These are phyloP conservation scores for Misgurnus anguillicaudatus DNA, from an alignment of 2,113 vertebrate genomes.

Conservation along the genomic window DNA sequence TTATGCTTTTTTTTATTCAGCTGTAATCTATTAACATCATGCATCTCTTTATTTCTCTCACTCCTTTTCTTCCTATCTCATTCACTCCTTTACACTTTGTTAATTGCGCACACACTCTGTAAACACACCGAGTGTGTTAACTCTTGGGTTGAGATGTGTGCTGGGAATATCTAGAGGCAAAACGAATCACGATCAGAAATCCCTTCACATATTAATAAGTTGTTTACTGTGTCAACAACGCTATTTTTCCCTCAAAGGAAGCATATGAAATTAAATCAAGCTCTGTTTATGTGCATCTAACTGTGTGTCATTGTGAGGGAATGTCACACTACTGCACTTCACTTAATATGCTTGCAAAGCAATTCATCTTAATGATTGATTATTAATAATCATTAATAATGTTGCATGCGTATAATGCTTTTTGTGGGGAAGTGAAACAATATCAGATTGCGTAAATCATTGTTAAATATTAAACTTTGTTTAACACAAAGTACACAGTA, in stretches of 20 bases:
- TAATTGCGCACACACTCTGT: constrained; percentile 14
- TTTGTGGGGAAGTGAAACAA: too few species aligned
- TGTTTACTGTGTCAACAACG: constrained; percentile 52
- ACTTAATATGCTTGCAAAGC: constrained; percentile 31
- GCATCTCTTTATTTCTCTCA: constrained; percentile 14
- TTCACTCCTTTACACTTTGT: constrained; percentile 30
- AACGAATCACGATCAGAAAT: constrained; percentile 14
- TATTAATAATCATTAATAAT: constrained; percentile 35
- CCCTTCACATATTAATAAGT: constrained; percentile 46
- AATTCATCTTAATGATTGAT: constrained; percentile 24
- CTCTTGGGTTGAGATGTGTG: constrained; percentile 23
- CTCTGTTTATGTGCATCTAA: constrained; percentile 47
- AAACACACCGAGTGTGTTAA: constrained; percentile 32
- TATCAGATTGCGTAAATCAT: too few species aligned
- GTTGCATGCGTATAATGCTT: background rate
- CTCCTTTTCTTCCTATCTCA: constrained; percentile 15
- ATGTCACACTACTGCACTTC: constrained; percentile 29
- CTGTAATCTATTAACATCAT: constrained; percentile 48
- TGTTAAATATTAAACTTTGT: too few species aligned
- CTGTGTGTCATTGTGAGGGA: constrained; percentile 47
- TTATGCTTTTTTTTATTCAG: constrained; percentile 45
- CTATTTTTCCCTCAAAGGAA: constrained; percentile 42
- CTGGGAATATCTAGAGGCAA: constrained; percentile 36
- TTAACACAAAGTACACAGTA: too few species aligned
- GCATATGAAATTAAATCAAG: constrained; percentile 42